Evolutionary conservation across 64 coral and sea anemone species (phyloP).

Genomic region (Acropora yongei): DNA sequence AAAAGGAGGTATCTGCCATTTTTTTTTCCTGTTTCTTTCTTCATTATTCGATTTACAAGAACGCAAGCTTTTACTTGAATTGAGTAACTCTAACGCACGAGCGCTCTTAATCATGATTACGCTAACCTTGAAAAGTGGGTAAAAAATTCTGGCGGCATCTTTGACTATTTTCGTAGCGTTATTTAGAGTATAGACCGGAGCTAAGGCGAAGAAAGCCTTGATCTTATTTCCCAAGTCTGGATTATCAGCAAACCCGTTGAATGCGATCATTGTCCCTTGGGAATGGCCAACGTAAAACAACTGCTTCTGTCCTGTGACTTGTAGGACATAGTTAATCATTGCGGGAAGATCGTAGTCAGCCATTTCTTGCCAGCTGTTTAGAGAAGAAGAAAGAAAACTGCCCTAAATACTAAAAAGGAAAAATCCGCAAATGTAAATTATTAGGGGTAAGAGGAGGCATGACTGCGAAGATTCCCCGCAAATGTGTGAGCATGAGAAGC

Average conservation of each 20-base stretch:
- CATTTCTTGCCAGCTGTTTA: conserved; percentile 59
- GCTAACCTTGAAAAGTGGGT: conserved; percentile 43
- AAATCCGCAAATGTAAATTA: no score
- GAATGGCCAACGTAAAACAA: conserved; percentile 87
- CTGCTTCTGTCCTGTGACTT: conserved; percentile 67
- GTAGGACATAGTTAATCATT: conserved; percentile 80
- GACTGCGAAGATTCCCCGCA: no score
- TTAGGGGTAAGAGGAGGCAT: no score
- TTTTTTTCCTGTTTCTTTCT: no score
- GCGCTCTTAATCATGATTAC: neutral
- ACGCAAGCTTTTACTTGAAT: neutral
- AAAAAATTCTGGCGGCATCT: conserved; percentile 34
- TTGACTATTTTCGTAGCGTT: conserved; percentile 40
- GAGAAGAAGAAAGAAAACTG: neutral
- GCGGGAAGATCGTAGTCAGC: conserved; percentile 72
- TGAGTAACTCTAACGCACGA: neutral
- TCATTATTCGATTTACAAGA: neutral
- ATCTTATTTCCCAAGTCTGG: conserved; percentile 61
- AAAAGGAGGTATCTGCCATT: no score
- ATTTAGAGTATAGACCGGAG: conserved; percentile 76
- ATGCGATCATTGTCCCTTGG: conserved; percentile 84
- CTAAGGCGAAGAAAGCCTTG: conserved; percentile 81
- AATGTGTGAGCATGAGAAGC: no score
- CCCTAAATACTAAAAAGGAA: no score
- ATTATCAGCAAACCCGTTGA: conserved; percentile 71